These are phyloP conservation scores for Gallinago media DNA, from an alignment of 2,113 vertebrate species.

Conservation along the genomic window DNA sequence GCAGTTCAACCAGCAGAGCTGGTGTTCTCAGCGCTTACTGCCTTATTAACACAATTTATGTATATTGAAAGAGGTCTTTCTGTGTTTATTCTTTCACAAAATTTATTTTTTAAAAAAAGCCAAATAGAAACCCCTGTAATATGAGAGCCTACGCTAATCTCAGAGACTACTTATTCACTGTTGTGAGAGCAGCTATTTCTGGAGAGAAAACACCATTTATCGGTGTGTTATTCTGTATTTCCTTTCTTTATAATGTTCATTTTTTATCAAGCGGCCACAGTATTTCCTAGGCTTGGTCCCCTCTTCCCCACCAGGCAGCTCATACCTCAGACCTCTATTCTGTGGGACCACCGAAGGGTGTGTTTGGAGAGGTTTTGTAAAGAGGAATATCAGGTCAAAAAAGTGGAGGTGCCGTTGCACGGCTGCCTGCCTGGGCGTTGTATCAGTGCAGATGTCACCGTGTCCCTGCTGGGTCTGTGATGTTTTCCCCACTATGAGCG, in stretches of 20 bases:
- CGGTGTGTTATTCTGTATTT: not conserved
- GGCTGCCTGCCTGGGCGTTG: not conserved
- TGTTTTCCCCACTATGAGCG: not conserved
- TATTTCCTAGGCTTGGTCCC: not conserved
- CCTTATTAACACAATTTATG: constrained; percentile 29
- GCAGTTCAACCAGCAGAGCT: not conserved
- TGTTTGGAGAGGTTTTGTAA: not conserved
- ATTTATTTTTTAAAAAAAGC: not conserved
- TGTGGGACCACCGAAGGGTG: too few species aligned
- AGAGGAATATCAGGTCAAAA: not conserved
- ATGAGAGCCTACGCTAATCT: not conserved
- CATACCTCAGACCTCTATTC: not conserved
- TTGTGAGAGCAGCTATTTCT: not conserved
- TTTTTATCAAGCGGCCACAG: not conserved
- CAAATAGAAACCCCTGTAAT: not conserved
- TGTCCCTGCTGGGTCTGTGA: not conserved
- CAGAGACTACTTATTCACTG: not conserved
- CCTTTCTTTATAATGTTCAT: not conserved
- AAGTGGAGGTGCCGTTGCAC: not conserved
- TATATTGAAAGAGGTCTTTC: not conserved
- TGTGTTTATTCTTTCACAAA: not conserved
- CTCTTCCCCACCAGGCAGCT: not conserved
- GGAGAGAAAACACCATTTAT: not conserved
- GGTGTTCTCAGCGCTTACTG: not conserved
- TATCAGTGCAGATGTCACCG: not conserved